Conservation (phyloP, 2,797 vertebrate genomes). For the Sus cebifrons region DNA sequence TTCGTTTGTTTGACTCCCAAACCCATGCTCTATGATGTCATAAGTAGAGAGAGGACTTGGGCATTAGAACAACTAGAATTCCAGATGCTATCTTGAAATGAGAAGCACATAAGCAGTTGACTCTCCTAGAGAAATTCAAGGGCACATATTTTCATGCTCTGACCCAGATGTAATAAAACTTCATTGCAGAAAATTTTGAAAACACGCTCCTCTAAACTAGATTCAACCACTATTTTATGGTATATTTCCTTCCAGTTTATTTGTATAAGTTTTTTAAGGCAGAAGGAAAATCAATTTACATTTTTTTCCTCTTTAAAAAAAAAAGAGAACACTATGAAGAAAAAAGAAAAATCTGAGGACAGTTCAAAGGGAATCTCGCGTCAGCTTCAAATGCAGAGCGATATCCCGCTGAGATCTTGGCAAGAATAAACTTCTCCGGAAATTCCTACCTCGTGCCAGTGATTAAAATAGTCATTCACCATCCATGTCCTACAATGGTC, state of each 20-base stretch:
- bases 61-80: constrained; percentile 73
- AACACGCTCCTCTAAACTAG: constrained; percentile 47
- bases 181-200: constrained; percentile 50
- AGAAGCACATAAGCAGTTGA: constrained; percentile 64
- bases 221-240: constrained; percentile 26
- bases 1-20: constrained; percentile 62
- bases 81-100: constrained; percentile 77
- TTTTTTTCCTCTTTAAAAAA: constrained; percentile 20
- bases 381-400: constrained; percentile 46
- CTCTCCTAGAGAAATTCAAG: constrained; percentile 69
- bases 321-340: constrained; percentile 14
- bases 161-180: constrained; percentile 70
- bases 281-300: constrained; percentile 78
- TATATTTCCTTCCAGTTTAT: constrained; percentile 53
- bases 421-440: background rate
- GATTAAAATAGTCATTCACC: constrained; percentile 64
- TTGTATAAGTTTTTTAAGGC: constrained; percentile 50
- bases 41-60: constrained; percentile 22
- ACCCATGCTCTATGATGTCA: constrained; percentile 56
- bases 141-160: constrained; percentile 65
- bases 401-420: constrained; percentile 57
- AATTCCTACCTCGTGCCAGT: constrained; percentile 33
- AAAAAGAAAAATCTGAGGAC: constrained; percentile 30
- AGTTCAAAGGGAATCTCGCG: constrained; percentile 74
- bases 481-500: constrained; percentile 24